Conservation (phyloP, 2,113 vertebrate genomes). For the Grallaria varia region DNA sequence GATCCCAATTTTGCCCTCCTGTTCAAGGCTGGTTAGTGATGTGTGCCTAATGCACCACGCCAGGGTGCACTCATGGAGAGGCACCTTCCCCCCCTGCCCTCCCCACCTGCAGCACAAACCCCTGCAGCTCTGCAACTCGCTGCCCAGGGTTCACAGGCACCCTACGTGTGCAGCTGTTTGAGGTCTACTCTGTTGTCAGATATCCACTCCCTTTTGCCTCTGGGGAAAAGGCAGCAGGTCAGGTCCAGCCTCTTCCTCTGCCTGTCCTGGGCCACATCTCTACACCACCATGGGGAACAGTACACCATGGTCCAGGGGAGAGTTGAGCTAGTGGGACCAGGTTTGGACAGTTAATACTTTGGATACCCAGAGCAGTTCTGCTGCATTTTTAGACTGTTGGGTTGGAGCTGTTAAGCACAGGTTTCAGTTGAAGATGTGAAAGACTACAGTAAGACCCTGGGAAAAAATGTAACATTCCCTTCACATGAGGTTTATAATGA, state of each 20-base stretch:
- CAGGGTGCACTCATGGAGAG: rapidly evolving
- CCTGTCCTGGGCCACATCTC: background rate
- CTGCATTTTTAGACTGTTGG: background rate
- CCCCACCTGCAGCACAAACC: background rate
- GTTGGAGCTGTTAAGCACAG: background rate
- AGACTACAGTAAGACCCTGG: background rate
- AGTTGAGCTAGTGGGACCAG: rapidly evolving
- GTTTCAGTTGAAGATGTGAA: background rate
- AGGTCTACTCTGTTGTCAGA: background rate
- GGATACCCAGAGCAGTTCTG: background rate
- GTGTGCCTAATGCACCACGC: background rate
- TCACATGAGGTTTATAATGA: background rate
- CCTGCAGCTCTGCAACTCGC: rapidly evolving
- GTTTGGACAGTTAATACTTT: background rate
- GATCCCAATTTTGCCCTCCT: background rate
- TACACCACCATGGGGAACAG: background rate
- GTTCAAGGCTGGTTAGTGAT: background rate
- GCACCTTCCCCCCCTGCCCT: background rate
- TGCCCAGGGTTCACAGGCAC: background rate
- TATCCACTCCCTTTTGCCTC: background rate
- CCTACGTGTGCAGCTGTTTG: rapidly evolving
- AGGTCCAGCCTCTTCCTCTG: background rate
- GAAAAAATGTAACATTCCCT: background rate
- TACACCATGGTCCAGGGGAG: background rate
- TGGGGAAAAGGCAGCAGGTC: background rate